Evolutionary conservation across 2,888 invertebrate species (phyloP).

Genomic region (Petrophora chlorosata): DNA sequence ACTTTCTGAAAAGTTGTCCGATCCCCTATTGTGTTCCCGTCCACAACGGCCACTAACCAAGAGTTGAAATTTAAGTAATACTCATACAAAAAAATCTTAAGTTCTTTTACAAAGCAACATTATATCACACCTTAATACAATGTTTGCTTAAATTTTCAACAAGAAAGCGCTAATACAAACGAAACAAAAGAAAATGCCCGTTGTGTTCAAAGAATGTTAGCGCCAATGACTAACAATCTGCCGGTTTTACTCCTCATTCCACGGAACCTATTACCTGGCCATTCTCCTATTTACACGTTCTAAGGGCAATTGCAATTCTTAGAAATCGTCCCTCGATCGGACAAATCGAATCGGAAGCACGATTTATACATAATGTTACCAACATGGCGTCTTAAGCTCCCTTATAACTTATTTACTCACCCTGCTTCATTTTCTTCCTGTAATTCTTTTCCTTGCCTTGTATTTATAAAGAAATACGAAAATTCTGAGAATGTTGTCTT

Average conservation of each 20-base stretch:
- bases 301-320: conserved; percentile 65
- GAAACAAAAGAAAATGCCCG: too few species aligned
- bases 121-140: too few species aligned
- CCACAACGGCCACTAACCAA: too few species aligned
- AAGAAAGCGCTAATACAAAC: too few species aligned
- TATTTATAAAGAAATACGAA: conserved; percentile 80
- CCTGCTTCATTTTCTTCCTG: conserved; percentile 78
- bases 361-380: conserved; percentile 75
- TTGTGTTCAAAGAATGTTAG: too few species aligned
- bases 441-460: conserved; percentile 81
- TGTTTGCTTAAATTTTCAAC: too few species aligned
- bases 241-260: conserved; percentile 5
- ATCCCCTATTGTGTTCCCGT: too few species aligned
- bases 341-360: conserved; percentile 76
- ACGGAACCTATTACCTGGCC: conserved; percentile 15
- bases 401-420: conserved; percentile 75
- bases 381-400: conserved; percentile 56
- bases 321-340: conserved; percentile 54
- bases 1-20: too few species aligned
- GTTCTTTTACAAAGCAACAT: too few species aligned
- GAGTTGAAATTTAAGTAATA: too few species aligned
- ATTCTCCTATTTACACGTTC: conserved; percentile 67
- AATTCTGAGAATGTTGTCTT: conserved; percentile 53
- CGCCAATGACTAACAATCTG: neutral
- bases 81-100: too few species aligned